These are phyloP conservation scores for Diorhabda elongata DNA, from an alignment of 1,140 invertebrate species.

Conservation along the genomic window DNA sequence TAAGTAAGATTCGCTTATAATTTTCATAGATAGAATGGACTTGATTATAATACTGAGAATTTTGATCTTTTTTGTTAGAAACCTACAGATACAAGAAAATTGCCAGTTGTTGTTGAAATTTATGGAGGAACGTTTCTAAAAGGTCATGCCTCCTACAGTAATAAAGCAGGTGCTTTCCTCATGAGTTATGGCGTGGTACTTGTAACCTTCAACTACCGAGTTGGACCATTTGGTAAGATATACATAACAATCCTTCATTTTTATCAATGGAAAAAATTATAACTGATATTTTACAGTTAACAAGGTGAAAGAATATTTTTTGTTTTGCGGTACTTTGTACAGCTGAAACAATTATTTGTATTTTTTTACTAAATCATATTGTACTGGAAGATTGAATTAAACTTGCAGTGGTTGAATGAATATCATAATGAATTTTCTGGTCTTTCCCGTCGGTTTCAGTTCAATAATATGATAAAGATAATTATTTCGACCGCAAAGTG, in stretches of 20 bases:
- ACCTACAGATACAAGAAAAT: not conserved
- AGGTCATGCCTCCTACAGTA: conserved; percentile 22
- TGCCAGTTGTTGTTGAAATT: conserved; percentile 23
- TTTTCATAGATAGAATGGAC: not conserved
- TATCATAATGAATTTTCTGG: no score
- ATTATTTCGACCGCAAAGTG: no score
- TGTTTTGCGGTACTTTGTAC: no score
- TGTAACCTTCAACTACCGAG: conserved; percentile 43
- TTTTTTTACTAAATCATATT: no score
- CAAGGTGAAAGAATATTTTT: no score
- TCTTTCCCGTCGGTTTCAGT: no score
- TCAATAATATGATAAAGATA: no score
- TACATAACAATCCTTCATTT: not conserved
- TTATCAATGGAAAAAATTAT: no score
- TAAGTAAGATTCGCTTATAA: not conserved
- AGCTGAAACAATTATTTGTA: no score
- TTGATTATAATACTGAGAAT: not conserved
- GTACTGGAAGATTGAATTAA: no score
- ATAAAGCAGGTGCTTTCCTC: not conserved
- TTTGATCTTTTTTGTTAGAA: not conserved
- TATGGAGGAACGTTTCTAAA: conserved; percentile 24
- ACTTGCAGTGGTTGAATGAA: no score
- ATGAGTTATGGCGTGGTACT: conserved; percentile 43
- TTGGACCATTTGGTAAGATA: conserved; percentile 21
- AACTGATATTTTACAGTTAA: no score